phyloP scores from a whole-genome alignment of 2,797 vertebrate genomes.

The Diplodus puntazzo region DNA sequence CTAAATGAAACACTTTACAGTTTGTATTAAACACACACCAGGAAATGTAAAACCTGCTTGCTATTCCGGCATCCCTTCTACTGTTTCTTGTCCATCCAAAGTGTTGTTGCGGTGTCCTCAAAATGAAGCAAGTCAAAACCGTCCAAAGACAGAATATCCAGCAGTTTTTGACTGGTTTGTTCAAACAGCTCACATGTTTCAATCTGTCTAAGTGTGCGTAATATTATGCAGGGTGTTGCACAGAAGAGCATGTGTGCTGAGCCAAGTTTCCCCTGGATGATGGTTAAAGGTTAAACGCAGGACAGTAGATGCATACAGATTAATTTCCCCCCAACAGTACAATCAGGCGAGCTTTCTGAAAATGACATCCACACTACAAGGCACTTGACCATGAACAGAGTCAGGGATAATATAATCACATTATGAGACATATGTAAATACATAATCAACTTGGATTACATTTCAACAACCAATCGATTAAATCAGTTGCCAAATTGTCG shows the following conservation, averaged over 20 bases:
- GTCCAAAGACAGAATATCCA: not conserved
- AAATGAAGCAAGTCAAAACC: not conserved
- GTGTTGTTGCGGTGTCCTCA: too few relatives aligned
- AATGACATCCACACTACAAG: not conserved
- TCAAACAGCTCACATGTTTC: slow-evolving; percentile 27
- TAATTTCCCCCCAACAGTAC: not conserved
- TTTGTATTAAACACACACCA: not conserved
- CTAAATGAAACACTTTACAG: not conserved
- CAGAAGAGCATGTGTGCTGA: slow-evolving; percentile 25
- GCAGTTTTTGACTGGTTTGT: not conserved
- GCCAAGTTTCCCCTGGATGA: slow-evolving; percentile 15
- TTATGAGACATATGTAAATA: too few relatives aligned
- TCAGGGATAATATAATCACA: too few relatives aligned
- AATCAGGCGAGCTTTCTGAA: not conserved
- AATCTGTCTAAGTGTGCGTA: slow-evolving; percentile 12
- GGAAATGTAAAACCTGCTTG: not conserved
- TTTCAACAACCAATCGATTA: too few relatives aligned
- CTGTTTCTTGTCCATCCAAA: too few relatives aligned
- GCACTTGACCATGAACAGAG: not conserved
- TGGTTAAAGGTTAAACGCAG: slow-evolving; percentile 26
- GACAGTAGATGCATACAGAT: slow-evolving; percentile 25
- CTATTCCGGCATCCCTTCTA: not conserved
- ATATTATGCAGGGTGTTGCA: slow-evolving; percentile 16
- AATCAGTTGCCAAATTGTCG: too few relatives aligned
- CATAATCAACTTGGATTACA: too few relatives aligned